A percentile compares a stretch with the other conserved stretches of the same genome.
phyloP scores from a whole-genome alignment of 1,140 invertebrate genomes.

The Drosophila elegans region DNA sequence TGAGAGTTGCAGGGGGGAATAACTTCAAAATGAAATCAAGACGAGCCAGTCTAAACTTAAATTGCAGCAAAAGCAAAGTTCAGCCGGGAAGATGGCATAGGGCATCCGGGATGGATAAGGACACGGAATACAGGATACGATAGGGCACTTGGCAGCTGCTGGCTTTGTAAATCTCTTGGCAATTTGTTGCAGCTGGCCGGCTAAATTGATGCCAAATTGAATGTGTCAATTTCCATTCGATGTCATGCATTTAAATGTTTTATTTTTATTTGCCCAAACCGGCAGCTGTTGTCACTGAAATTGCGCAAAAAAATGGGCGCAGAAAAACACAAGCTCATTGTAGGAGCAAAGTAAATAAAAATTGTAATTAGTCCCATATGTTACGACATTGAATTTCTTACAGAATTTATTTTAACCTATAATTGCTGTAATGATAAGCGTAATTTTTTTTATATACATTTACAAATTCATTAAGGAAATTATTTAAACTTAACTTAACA shows the following conservation, averaged over 20 bases:
- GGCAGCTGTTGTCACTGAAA: slow-evolving; percentile 53
- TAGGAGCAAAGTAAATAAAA: slow-evolving; percentile 50
- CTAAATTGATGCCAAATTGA: slow-evolving; percentile 73
- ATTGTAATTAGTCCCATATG: slow-evolving; percentile 57
- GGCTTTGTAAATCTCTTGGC: slow-evolving; percentile 68
- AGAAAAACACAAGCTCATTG: slow-evolving; percentile 46
- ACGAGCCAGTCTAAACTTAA: slow-evolving; percentile 69
- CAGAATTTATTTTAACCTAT: background rate
- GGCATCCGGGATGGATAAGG: background rate
- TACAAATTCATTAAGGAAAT: too few relatives aligned
- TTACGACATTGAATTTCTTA: slow-evolving; percentile 35
- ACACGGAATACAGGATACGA: slow-evolving; percentile 1
- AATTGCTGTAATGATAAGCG: too few relatives aligned
- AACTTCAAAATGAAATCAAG: slow-evolving; percentile 79
- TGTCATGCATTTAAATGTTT: slow-evolving; percentile 73
- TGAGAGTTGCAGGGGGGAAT: slow-evolving; percentile 24
- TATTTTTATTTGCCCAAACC: slow-evolving; percentile 61
- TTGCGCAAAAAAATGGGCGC: slow-evolving; percentile 14
- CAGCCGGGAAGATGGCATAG: background rate
- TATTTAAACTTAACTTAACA: too few relatives aligned
- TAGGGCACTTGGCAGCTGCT: slow-evolving; percentile 35
- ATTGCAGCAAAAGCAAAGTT: slow-evolving; percentile 64
- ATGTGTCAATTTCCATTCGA: slow-evolving; percentile 72
- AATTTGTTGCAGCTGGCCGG: slow-evolving; percentile 66
- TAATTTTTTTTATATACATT: too few relatives aligned